Base-by-base conservation (phyloP, 2,888 invertebrate species). In the Calliphora vomitoria region DNA sequence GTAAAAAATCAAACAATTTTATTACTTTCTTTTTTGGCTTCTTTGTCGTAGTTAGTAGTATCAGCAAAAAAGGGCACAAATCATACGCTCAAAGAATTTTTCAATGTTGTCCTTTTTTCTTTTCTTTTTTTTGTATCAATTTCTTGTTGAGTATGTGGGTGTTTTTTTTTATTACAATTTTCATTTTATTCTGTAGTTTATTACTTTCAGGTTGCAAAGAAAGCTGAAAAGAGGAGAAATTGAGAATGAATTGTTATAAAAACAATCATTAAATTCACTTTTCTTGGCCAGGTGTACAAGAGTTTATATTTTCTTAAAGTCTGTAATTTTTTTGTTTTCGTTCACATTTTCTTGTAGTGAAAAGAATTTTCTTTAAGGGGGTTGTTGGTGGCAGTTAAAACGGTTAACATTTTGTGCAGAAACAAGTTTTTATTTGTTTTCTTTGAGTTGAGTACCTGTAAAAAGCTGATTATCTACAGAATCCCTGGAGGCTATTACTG, bases 211-310 rank as follows among this genome's bases (percentile, higher is more conserved):
- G 66, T n/a, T 10, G 31, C 31, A 20, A 78, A 41, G 41, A 64
- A 66, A 38, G 25, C 0, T 15, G 10, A 50, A 60, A 20, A 13
- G 20, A 10, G 5, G n/a, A 47, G 13, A 72, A 66, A 64, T 31
- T 64, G 62, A 15, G 13, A 47, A 60, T 8, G 25, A 78, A 53
- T 53, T 76, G 69, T 71, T 69, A 41, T 62, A 66, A 81, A 62
- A 74, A 20, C 38, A 47, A 50, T 58, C 79, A 68, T 79, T 79
- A 84, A 79, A 84, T 72, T 79, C 66, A 66, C 72, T 74, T 72
- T 84, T 66, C 25, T 64, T 35, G 72, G 47, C 53, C 84, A 84
- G 84, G 84, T 79, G 72, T 71, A 20, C 55, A 41, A 25, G 15
- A 58, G 72, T n/a, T 60, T 60, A 60, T 8, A n/a, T 55, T 41